Evolutionary conservation across 37 sponge, comb jelly and placozoan genomes (phyloP).

Genomic region (Ianthella basta): DNA sequence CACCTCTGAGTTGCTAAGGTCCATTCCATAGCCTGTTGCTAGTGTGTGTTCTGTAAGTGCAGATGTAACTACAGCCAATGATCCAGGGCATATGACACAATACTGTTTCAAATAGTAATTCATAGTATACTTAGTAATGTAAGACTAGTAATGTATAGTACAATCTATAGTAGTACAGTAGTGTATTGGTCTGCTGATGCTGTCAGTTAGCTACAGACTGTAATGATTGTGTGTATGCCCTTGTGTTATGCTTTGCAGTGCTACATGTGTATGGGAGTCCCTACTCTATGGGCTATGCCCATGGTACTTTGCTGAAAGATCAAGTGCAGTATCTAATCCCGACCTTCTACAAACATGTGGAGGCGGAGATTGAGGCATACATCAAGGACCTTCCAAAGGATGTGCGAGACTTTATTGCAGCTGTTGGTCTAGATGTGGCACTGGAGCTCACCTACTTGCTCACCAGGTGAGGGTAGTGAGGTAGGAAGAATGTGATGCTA

Average conservation of each 20-base stretch:
- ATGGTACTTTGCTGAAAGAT: conserved; percentile 51
- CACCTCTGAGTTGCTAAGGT: too few species aligned
- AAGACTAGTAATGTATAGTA: too few species aligned
- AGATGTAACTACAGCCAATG: too few species aligned
- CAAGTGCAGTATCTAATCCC: conserved; percentile 25
- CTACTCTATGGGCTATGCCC: conserved; percentile 72
- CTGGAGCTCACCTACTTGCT: conserved; percentile 45
- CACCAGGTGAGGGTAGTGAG: conserved; percentile 21
- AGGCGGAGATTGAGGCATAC: conserved; percentile 33
- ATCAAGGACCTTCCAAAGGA: conserved; percentile 41
- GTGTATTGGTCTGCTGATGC: too few species aligned
- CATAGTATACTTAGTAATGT: too few species aligned
- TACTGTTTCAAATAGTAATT: too few species aligned
- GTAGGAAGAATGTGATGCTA: neutral
- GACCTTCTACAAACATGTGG: conserved; percentile 48
- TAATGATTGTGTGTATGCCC: too few species aligned
- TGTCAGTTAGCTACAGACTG: too few species aligned
- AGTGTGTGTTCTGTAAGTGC: too few species aligned
- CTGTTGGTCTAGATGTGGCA: conserved; percentile 49
- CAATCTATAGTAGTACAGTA: too few species aligned
- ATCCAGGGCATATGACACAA: too few species aligned
- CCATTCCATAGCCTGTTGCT: too few species aligned
- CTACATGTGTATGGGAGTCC: conserved; percentile 68
- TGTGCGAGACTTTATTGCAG: conserved; percentile 30
- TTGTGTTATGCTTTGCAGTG: conserved; percentile 5